A percentile compares a stretch with the other conserved stretches of the same genome.
Evolutionary conservation across 2,888 invertebrate species (phyloP).

Genomic region (Cosmia pyralina): DNA sequence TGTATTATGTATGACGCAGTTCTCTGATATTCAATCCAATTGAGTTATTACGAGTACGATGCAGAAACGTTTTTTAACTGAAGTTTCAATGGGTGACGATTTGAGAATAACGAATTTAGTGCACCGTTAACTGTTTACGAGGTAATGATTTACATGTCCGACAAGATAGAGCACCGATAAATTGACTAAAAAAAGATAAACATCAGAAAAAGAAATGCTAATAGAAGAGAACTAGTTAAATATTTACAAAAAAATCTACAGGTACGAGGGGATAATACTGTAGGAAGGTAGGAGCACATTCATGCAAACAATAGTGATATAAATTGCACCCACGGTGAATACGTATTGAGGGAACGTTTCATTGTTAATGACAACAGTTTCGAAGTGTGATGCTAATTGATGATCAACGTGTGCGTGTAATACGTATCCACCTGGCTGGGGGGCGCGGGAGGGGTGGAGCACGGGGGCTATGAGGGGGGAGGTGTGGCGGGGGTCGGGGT

Average conservation of each 20-base stretch:
- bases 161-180: conserved; percentile 33
- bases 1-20: conserved; percentile 12
- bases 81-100: conserved; percentile 43
- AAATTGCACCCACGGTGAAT: conserved; percentile 62
- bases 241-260: conserved; percentile 32
- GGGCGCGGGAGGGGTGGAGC: conserved; percentile 44
- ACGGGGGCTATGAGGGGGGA: conserved; percentile 40
- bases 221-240: conserved; percentile 34
- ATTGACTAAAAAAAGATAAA: conserved; percentile 22
- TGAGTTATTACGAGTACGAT: conserved; percentile 12
- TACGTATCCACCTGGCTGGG: conserved; percentile 80
- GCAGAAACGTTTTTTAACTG: conserved; percentile 24
- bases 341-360: conserved; percentile 63
- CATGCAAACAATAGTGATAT: conserved; percentile 62
- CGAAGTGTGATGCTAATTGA: conserved; percentile 64
- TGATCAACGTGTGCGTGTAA: conserved; percentile 72
- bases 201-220: conserved; percentile 14
- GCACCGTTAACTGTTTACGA: conserved; percentile 52
- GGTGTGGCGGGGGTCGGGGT: conserved; percentile 36
- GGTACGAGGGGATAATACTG: conserved; percentile 2
- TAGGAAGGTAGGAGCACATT: conserved; percentile 32
- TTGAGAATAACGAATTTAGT: conserved; percentile 54
- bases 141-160: conserved; percentile 54
- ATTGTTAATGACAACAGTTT: conserved; percentile 57
- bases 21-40: conserved; percentile 19